Evolutionary conservation across 2,888 invertebrate genomes (phyloP).

Genomic region (Epirrhoe tristata): DNA sequence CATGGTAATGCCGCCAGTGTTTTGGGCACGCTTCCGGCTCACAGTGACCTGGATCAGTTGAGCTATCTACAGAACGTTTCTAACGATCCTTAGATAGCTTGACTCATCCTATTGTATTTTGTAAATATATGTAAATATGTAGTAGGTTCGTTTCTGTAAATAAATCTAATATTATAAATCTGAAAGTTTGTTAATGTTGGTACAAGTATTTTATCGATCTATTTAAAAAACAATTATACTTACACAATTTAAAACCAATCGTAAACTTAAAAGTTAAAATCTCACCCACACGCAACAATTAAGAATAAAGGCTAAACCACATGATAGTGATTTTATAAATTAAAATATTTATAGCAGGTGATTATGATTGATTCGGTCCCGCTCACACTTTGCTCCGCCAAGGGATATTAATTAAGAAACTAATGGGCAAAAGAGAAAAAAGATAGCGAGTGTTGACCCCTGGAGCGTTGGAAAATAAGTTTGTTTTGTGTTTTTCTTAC

Average conservation of each 20-base stretch:
- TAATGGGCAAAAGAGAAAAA: conserved; percentile 76
- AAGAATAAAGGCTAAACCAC: conserved; percentile 30
- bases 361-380: conserved; percentile 78
- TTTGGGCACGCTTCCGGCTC: too few relatives aligned
- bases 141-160: too few relatives aligned
- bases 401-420: conserved; percentile 81
- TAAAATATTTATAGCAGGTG: conserved; percentile 71
- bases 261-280: conserved; percentile 3
- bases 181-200: too few relatives aligned
- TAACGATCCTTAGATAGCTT: too few relatives aligned
- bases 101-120: too few relatives aligned
- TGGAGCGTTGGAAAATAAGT: conserved; percentile 48
- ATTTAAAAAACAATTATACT: not conserved
- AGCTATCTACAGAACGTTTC: too few relatives aligned
- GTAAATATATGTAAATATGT: too few relatives aligned
- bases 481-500: too few relatives aligned
- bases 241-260: not conserved
- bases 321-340: conserved; percentile 46
- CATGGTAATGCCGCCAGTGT: too few relatives aligned
- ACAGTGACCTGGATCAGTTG: too few relatives aligned
- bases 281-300: conserved; percentile 28
- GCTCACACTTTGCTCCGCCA: conserved; percentile 56
- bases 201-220: too few relatives aligned
- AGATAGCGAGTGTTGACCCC: conserved; percentile 63
- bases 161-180: too few relatives aligned